phyloP scores from a whole-genome alignment of 2,113 vertebrate species.

The Chascanopsetta lugubris region DNA sequence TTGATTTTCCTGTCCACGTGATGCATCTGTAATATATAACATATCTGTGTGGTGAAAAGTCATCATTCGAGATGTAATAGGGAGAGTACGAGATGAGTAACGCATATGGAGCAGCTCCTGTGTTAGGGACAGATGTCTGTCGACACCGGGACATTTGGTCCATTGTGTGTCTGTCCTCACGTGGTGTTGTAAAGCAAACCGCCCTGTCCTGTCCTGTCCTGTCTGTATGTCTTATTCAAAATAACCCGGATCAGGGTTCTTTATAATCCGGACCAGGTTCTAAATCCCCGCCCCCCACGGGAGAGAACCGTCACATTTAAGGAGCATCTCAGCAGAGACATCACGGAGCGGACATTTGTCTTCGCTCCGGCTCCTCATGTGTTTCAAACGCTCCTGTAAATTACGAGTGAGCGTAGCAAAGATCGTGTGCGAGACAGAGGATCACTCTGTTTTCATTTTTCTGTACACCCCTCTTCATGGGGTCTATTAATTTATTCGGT shows the following conservation, averaged over 20 bases:
- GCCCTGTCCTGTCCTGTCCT: background rate
- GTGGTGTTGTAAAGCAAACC: background rate
- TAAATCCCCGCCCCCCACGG: constrained; percentile 1
- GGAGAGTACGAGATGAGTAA: background rate
- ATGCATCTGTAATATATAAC: too few species aligned
- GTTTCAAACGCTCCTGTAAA: background rate
- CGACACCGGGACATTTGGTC: background rate
- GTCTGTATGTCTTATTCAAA: too few species aligned
- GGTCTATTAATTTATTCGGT: too few species aligned
- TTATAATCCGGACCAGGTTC: constrained; percentile 12
- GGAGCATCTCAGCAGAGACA: constrained; percentile 4
- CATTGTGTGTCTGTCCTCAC: background rate
- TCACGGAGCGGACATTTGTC: constrained; percentile 7
- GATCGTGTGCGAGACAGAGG: constrained; percentile 2
- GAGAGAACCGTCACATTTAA: constrained; percentile 1
- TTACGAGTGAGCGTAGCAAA: constrained; percentile 12
- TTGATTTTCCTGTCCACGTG: background rate
- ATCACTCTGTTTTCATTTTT: background rate
- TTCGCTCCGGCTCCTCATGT: constrained; percentile 19
- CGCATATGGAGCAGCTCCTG: background rate
- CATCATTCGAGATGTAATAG: background rate
- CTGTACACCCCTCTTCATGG: background rate
- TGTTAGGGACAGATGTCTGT: background rate
- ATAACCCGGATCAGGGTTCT: background rate
- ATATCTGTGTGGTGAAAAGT: background rate